Conservation (phyloP, 2,113 vertebrate species). For the Dinomys branickii region DNA sequence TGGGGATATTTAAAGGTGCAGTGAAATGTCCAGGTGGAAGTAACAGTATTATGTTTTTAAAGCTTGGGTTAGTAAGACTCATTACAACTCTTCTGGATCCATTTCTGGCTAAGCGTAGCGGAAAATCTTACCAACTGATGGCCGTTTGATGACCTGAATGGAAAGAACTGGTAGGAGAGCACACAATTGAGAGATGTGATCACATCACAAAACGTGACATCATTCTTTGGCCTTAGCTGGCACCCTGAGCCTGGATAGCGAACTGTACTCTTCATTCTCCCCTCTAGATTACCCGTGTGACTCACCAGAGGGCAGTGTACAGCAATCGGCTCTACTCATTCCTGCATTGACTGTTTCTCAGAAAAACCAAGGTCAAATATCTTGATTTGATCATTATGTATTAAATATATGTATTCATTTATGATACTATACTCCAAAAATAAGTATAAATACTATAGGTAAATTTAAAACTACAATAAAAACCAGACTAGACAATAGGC, state of each 20-base stretch:
- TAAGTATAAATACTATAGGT: neutral
- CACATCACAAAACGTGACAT: conserved; percentile 61
- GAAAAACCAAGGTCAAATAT: conserved; percentile 34
- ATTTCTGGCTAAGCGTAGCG: conserved; percentile 29
- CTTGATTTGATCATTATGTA: neutral
- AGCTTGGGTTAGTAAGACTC: conserved; percentile 4
- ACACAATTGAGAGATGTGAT: conserved; percentile 60
- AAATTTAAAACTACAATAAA: neutral
- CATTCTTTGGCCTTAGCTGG: conserved; percentile 49
- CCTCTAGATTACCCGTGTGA: conserved; percentile 45
- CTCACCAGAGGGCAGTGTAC: conserved; percentile 71
- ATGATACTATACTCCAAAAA: neutral
- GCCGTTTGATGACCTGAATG: conserved; percentile 69
- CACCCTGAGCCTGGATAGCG: neutral
- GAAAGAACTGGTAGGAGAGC: conserved; percentile 62
- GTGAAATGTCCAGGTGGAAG: neutral
- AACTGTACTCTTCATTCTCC: conserved; percentile 16
- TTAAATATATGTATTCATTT: no score
- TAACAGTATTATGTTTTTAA: conserved; percentile 32
- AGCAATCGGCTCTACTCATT: neutral
- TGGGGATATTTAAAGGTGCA: conserved; percentile 33
- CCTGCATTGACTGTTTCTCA: neutral
- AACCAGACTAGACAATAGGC: neutral
- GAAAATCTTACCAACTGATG: conserved; percentile 68
- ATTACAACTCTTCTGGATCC: conserved; percentile 50